phyloP scores from a whole-genome alignment of 2,113 vertebrate genomes.

The Deroptyus accipitrinus region DNA sequence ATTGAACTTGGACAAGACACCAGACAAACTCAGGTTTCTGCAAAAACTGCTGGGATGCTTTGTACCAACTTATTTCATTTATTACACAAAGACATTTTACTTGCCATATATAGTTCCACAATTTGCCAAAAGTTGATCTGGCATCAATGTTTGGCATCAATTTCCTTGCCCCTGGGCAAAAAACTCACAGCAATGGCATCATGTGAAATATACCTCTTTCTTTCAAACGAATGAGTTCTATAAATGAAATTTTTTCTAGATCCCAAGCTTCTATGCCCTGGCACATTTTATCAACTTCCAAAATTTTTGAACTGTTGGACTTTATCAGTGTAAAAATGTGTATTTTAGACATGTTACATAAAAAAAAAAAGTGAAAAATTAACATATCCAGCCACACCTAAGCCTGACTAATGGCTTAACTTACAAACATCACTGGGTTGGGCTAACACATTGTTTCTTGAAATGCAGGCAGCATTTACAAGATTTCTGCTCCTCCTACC shows the following conservation, averaged over 20 bases:
- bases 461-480: neutral
- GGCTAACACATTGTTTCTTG: neutral
- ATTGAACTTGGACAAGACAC: accelerated
- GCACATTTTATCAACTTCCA: neutral
- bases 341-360: neutral
- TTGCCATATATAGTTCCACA: neutral
- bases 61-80: neutral
- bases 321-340: neutral
- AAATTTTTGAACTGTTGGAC: neutral
- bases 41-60: neutral
- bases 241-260: neutral
- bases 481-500: neutral
- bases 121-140: neutral
- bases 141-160: neutral
- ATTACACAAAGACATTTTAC: neutral
- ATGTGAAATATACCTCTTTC: neutral
- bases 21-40: neutral
- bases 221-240: neutral
- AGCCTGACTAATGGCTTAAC: neutral
- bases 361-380: neutral
- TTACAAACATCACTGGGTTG: neutral
- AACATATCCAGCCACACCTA: neutral
- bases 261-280: neutral
- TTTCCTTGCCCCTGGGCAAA: neutral
- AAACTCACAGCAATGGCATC: neutral